These are phyloP conservation scores for Rhynchophorus ferrugineus DNA, from an alignment of 1,140 invertebrate species.

Conservation along the genomic window DNA sequence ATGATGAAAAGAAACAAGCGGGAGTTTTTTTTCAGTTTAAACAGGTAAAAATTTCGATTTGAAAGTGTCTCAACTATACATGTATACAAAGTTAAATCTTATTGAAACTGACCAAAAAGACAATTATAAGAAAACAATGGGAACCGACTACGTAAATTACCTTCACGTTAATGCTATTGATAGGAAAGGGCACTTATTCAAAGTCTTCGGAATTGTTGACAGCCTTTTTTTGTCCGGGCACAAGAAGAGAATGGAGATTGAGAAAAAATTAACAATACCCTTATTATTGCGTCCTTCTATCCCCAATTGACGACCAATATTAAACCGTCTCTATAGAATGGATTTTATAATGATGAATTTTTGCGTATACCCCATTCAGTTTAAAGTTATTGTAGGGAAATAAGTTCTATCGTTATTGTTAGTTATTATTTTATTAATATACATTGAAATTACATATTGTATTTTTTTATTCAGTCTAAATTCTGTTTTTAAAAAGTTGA, in stretches of 20 bases:
- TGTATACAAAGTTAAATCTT: no score
- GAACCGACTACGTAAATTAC: conserved; percentile 11
- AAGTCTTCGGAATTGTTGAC: conserved; percentile 24
- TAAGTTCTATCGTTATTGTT: no score
- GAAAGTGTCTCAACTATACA: background rate
- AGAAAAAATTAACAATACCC: conserved; percentile 26
- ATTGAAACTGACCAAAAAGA: no score
- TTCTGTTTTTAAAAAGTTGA: no score
- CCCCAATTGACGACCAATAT: conserved; percentile 22
- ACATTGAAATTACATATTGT: no score
- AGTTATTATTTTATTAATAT: no score
- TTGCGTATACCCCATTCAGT: no score
- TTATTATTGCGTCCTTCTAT: conserved; percentile 23
- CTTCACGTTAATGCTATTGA: conserved; percentile 17
- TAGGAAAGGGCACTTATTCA: conserved; percentile 24
- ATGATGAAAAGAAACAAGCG: conserved; percentile 1
- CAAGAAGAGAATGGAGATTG: conserved; percentile 14
- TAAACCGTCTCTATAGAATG: conserved; percentile 22
- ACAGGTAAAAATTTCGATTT: background rate
- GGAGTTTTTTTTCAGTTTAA: background rate
- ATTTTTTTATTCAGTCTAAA: no score
- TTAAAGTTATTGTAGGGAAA: no score
- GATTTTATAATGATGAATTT: no score
- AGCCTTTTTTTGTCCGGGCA: conserved; percentile 22
- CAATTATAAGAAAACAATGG: no score